Base-by-base conservation (phyloP, 2,888 invertebrate genomes). In the Ophioninae sp. region DNA sequence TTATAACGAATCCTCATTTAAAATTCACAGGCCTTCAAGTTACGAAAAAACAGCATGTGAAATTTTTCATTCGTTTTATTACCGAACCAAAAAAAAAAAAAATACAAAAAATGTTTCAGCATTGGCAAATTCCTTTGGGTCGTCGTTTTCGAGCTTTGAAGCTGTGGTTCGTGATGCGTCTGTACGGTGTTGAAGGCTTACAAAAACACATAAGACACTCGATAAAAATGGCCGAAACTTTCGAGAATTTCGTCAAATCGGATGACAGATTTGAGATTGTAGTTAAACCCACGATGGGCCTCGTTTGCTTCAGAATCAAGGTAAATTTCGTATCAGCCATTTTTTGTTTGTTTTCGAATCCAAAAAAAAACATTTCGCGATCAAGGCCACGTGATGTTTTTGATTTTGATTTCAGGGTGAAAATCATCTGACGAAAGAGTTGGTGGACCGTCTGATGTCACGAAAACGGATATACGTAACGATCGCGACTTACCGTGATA, bases 251-350 rank as follows among this genome's bases (percentile, higher is more conserved):
- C 41, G 95, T 98, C 0, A 91, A 93, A 75, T 92, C 93, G 0
- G 98, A 99, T 91, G 93, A 94, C 0, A 94, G 97, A 85, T 99
- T 99, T 91, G 96, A 98, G 90, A 93, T 98, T 7, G 94, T 96
- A 73, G 95, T 95, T 0, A 95, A 96, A 84, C 95, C 95, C 0
- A 94, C 94, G 0, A 94, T 98, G 94, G 98, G 97, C 0, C 94
- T 99, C 30, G 97, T 99, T 7, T 99, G 98, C 90, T 99, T 99
- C 92, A 94, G 98, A 89, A 93, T 98, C 51, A 97, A 96, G 93
- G 95, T 95, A 91, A 65, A 44, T 39, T 5, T 44, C 44, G 13
- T n/a, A n/a, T n/a, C n/a, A n/a, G n/a, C n/a, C n/a, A n/a, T n/a
- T n/a, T 44, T 44, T 13, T 13, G 44, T 13, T 44, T 13, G 44